A percentile compares a stretch with the other conserved stretches of the same genome.
Evolutionary conservation across 2,797 vertebrate species (phyloP).

Genomic region (Mareca strepera): DNA sequence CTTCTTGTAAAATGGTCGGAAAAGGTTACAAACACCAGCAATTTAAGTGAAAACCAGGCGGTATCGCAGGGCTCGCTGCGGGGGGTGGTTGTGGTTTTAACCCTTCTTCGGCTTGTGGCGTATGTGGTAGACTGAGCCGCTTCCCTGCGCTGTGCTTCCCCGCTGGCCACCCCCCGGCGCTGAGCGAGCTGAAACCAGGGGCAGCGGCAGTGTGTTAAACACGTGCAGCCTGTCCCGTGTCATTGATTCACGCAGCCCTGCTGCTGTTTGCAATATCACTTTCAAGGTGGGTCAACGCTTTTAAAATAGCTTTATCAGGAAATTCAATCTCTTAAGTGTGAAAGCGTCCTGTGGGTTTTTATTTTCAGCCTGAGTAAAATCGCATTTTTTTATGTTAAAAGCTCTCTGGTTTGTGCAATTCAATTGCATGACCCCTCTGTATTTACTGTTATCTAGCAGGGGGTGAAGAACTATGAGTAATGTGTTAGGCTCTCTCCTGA

Average conservation of each 20-base stretch:
- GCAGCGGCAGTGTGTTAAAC: background rate
- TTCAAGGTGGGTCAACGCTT: background rate
- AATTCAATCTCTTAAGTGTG: background rate
- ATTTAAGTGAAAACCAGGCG: background rate
- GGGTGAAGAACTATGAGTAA: background rate
- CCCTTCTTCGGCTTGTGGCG: background rate
- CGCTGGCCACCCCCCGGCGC: background rate
- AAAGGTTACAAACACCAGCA: background rate
- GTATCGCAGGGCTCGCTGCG: background rate
- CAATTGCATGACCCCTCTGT: background rate
- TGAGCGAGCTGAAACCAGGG: background rate
- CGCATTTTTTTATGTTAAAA: background rate
- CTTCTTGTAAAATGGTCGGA: background rate
- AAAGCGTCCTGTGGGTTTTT: background rate
- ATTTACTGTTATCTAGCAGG: background rate
- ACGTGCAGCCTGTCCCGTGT: background rate
- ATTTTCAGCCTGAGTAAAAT: background rate
- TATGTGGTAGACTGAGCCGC: background rate
- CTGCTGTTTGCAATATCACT: background rate
- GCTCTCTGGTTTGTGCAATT: background rate
- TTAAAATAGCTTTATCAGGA: background rate
- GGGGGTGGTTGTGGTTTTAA: accelerated
- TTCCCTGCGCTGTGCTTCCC: background rate
- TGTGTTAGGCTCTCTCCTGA: background rate
- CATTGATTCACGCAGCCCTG: background rate